Evolutionary conservation across 2,888 invertebrate genomes (phyloP), one percentile per base, ranked within the genome.

Genomic region (Eurytoma californica): DNA sequence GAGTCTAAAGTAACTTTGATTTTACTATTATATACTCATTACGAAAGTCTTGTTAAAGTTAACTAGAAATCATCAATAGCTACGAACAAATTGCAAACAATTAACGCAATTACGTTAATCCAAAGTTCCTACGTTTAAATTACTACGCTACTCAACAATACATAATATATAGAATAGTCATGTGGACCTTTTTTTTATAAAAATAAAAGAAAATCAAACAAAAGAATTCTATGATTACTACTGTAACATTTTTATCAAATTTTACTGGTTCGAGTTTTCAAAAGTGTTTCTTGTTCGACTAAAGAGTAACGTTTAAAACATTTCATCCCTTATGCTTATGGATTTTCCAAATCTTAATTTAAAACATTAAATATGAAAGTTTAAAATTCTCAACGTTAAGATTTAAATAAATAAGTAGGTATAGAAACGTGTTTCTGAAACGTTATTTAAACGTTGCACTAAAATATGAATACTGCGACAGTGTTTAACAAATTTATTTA

Each of bases 221-320:
- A 49, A 14, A n/a, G 4, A 65, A 12, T 1, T 28, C n/a, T 65
- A 49, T 18, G 30, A 14, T n/a, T n/a, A n/a, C 57, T 69, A 69
- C 69, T 28, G 47, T 69, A 69, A 69, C 39, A 47, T 69, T 20
- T 24, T 69, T n/a, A 47, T 69, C 57, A 20, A 47, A 39, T 69
- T 24, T 57, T 69, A 69, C 57, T 69, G 57, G 57, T 58, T 2
- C 16, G 39, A 49, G 47, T 49, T 39, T 7, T 20, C 9, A 7
- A 49, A 66, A 49, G 49, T 66, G 16, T 20, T 14, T 14, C 49
- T 20, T 20, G 47, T 7, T 66, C 18, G 39, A 39, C 3, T 3
- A 49, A 20, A 20, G 39, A 66, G 7, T 9, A 49, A 49, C 9
- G 47, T 16, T 47, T 9, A 3, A 49, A 47, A 39, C 47, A 49